Conservation (phyloP, 2,113 vertebrate species). For the Macroglossus sobrinus region DNA sequence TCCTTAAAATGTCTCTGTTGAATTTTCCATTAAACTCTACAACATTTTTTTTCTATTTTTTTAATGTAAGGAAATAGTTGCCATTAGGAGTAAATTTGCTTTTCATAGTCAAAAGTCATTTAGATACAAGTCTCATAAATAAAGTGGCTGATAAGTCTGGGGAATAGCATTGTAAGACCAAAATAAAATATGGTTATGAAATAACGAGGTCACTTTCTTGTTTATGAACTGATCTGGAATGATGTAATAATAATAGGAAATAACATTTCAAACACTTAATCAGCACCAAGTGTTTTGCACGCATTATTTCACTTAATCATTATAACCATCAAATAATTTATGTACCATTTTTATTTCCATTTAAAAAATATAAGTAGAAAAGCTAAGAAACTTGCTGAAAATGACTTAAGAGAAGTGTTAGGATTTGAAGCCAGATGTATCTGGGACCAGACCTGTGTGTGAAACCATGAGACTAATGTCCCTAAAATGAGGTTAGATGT, state of each 20-base stretch:
- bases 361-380: not conserved
- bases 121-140: not conserved
- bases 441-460: not conserved
- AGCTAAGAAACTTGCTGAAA: not conserved
- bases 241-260: not conserved
- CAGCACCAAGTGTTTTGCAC: not conserved
- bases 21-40: not conserved
- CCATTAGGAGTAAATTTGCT: not conserved
- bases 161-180: not conserved
- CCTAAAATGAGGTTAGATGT: not conserved
- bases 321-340: not conserved
- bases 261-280: not conserved
- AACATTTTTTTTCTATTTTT: not conserved
- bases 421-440: not conserved
- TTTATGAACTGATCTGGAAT: not conserved
- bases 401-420: not conserved
- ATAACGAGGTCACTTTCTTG: constrained; percentile 4
- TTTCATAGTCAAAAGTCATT: not conserved
- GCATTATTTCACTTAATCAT: not conserved
- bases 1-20: not conserved
- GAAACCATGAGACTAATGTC: not conserved
- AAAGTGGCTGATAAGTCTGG: not conserved
- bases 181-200: not conserved
- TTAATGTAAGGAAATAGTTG: not conserved
- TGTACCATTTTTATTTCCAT: not conserved